Base-by-base conservation (phyloP, 2,888 invertebrate genomes). In the Hyalella azteca region DNA sequence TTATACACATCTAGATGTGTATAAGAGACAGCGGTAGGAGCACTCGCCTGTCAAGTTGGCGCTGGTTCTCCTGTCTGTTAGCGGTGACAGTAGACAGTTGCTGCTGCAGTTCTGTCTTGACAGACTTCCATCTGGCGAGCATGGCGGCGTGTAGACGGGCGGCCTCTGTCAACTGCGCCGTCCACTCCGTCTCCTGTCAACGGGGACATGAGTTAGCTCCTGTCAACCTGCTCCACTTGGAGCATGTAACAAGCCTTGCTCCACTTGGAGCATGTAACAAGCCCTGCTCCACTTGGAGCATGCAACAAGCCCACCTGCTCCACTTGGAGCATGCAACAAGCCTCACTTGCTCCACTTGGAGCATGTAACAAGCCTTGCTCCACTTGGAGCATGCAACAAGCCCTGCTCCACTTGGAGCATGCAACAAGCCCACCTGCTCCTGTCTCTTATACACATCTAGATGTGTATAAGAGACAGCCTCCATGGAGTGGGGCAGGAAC, bases 281-380 rank as follows among this genome's bases (percentile, higher is more conserved):
- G 9, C 85, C 82, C 29, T 85, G 85, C 77, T 87, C 81, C 85
- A 87, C 86, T 80, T 87, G 86, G 81, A 87, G 84, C 80, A 88
- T 97, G 95, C 85, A 94, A 91, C 82, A 91, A 90, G 82, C 95
- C 94, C 84, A 91, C 87, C 59, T 29, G 11, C 59, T 29, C 11
- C 59, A 49, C 1, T 22, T n/a, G n/a, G 13, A 19, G 13, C 54
- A 11, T 79, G 92, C 92, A 89, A 93, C 92, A 84, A 89, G 89
- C 87, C 92, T 92, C 86, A 92, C 92, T 85, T 92, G 91, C 86
- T 93, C 93, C 78, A 92, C 92, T 85, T 93, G 92, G n/a, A n/a
- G n/a, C n/a, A n/a, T n/a, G n/a, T n/a, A n/a, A n/a, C n/a, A n/a
- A n/a, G n/a, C n/a, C n/a, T 78, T 90, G 89, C 82, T 91, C 91